Conservation (phyloP, 2,797 vertebrate species). For the Hirundo rustica region DNA sequence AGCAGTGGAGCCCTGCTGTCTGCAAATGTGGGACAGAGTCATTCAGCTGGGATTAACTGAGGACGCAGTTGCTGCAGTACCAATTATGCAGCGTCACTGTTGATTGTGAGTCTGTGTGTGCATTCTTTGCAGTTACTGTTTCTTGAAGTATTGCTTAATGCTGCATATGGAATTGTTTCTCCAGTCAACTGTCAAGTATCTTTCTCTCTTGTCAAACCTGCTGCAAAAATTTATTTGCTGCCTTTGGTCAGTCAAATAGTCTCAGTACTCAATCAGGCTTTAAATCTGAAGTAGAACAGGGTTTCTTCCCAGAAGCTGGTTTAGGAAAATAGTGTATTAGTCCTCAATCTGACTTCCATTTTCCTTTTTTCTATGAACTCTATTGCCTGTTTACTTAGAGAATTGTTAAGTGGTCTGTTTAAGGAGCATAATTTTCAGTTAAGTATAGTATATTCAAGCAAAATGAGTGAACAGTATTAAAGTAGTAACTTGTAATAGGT, state of each 20-base stretch:
- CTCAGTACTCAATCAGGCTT: not conserved
- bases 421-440: not conserved
- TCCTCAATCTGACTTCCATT: not conserved
- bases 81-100: not conserved
- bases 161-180: not conserved
- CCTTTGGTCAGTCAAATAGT: not conserved
- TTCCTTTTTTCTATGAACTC: not conserved
- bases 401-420: not conserved
- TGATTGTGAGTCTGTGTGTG: not conserved
- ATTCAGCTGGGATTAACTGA: not conserved
- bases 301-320: not conserved
- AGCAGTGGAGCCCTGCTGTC: not conserved
- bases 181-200: not conserved
- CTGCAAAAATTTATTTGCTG: not conserved
- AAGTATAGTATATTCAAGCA: not conserved
- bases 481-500: not conserved
- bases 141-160: not conserved
- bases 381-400: not conserved
- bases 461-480: not conserved
- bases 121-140: not conserved
- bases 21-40: rapidly evolving
- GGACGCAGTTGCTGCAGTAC: not conserved
- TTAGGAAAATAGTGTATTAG: not conserved
- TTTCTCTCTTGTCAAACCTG: not conserved
- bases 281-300: not conserved